phyloP scores from a whole-genome alignment of 1,140 invertebrate species.

The Drosophila fuyamai region DNA sequence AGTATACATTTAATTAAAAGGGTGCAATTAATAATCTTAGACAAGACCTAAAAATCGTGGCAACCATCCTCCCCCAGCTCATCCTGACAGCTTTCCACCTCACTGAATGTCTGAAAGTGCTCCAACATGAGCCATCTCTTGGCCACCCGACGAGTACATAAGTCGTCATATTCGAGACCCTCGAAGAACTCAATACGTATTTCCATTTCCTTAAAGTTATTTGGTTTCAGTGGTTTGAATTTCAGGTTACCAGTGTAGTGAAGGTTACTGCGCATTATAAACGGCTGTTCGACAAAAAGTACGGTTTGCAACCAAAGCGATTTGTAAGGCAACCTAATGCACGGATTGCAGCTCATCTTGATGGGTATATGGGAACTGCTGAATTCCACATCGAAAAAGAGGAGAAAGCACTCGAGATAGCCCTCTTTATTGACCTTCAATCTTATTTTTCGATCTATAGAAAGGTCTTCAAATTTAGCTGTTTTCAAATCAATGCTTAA shows the following conservation, averaged over 20 bases:
- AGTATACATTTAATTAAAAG: neutral
- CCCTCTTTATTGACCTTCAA: conserved; percentile 39
- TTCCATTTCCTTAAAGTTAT: conserved; percentile 36
- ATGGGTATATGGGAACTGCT: conserved; percentile 47
- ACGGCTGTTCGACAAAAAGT: conserved; percentile 61
- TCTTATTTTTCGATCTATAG: conserved; percentile 18
- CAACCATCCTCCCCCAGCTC: neutral
- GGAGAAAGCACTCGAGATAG: conserved; percentile 52
- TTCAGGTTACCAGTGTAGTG: conserved; percentile 37
- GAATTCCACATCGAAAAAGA: conserved; percentile 72
- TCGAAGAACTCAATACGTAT: conserved; percentile 38
- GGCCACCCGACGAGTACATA: conserved; percentile 16
- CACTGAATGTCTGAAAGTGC: conserved; percentile 29
- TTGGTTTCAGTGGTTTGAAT: conserved; percentile 16
- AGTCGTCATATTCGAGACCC: neutral
- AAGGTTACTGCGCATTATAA: conserved; percentile 36
- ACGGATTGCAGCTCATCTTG: conserved; percentile 54
- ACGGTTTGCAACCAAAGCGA: conserved; percentile 66
- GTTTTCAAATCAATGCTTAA: conserved; percentile 48
- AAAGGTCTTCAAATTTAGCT: conserved; percentile 13
- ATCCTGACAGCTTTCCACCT: conserved; percentile 62
- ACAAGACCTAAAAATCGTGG: conserved; percentile 3
- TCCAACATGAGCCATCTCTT: conserved; percentile 55
- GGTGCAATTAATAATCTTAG: neutral
- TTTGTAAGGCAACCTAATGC: conserved; percentile 6